Evolutionary conservation across 2,797 vertebrate species (phyloP), one percentile per base, ranked within the genome.

Genomic region (Vespertilio murinus): DNA sequence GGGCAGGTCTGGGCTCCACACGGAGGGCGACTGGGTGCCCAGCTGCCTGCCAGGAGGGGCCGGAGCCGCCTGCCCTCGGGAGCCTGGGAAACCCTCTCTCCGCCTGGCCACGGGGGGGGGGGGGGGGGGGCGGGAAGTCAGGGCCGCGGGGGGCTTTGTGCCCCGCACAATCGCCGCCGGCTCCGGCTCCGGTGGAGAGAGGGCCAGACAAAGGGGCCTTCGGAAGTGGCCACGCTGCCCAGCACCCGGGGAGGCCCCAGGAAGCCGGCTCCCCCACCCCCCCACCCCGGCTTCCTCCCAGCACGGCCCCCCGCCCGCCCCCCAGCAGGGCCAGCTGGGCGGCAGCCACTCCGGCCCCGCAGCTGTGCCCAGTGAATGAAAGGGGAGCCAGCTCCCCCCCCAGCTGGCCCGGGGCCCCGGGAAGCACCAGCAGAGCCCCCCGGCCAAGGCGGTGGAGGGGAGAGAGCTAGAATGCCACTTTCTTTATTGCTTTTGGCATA

Each of bases 101-200:
- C 17, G 79, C 79, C 22, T 18, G 92, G 89, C 95, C 95, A 91
- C 93, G 95, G 87, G 84, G 95, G 90, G 94, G 45, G 45, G 40
- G 40, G 5, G 45, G 8, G 42, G 45, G 45, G 96, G 85, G 84
- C 88, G 94, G 94, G 95, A 96, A 97, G 95, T 97, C 96, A 97
- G 91, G 70, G 75, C 85, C 90, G 4, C 28, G 20, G 75, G 75
- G 85, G 86, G 89, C 94, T 97, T 97, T 97, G 95, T 97, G 47
- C 86, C 93, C 79, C 49, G n/a, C 81, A 97, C 96, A 97, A 96
- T 96, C 47, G 86, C 67, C 30, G 96, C 95, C 23, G n/a, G n/a
- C n/a, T n/a, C n/a, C n/a, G n/a, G 42, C 94, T 95, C 92, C 95
- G 95, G 75, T 91, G 80, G 91, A 96, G 96, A 96, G 96, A 97